These are phyloP conservation scores for Xerus inauris DNA, from an alignment of 2,113 vertebrate genomes.

Conservation along the genomic window DNA sequence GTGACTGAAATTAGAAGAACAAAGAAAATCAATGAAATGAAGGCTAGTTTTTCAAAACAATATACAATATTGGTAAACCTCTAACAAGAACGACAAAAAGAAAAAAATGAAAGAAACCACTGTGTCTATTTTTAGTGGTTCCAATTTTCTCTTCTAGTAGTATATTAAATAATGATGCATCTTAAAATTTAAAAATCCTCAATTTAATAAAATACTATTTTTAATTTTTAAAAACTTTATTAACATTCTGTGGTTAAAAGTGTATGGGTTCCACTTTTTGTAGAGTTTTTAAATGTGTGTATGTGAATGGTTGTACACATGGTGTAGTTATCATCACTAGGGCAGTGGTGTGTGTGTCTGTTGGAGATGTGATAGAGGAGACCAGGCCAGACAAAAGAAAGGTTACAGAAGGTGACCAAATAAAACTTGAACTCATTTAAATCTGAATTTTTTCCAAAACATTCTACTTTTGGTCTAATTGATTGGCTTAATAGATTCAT, in stretches of 20 bases:
- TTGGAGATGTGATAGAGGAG: not conserved
- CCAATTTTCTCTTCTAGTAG: not conserved
- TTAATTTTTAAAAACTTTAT: not conserved
- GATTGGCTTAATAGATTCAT: not conserved
- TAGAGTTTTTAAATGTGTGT: not conserved
- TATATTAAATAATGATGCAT: not conserved
- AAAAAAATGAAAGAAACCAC: not conserved
- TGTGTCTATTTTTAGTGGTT: not conserved
- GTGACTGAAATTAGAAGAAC: not conserved
- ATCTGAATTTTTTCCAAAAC: not conserved
- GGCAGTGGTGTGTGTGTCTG: too few species aligned
- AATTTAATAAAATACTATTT: not conserved
- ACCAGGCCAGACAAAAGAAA: not conserved
- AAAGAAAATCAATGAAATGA: not conserved
- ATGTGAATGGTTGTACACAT: not conserved
- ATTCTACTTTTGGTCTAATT: not conserved
- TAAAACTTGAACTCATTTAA: not conserved
- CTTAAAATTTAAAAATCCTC: not conserved
- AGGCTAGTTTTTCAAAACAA: not conserved
- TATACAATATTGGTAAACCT: not conserved
- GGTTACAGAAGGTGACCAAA: not conserved
- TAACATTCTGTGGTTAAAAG: not conserved
- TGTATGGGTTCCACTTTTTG: not conserved
- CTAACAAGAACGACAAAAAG: not conserved
- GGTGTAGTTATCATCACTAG: not conserved